Evolutionary conservation across 2,888 invertebrate species (phyloP), one percentile per base, ranked within the genome.

Genomic region (Halictus ligatus): DNA sequence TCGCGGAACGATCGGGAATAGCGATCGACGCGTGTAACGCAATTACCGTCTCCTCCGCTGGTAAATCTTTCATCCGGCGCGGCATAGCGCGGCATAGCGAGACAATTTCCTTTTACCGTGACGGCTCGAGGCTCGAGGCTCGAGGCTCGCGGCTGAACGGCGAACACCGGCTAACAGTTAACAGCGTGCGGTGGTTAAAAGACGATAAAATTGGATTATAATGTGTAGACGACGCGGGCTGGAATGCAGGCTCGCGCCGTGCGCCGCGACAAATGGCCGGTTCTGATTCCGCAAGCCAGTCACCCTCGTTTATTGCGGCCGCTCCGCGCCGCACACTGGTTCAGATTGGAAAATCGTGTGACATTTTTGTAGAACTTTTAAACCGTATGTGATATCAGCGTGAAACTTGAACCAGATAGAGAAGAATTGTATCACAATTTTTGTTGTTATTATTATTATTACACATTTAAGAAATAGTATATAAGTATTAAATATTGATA

Each of bases 171-270:
- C 43, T 35, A 50, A 21, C 50, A 50, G 50, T 10, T 58, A 58
- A 3, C 58, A n/a, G n/a, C 58, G n/a, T 29, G 40, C 75, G 83
- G 75, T 86, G 80, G 84, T 91, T 87, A 87, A 89, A 79, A 78
- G 81, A 81, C 83, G 79, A 90, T 89, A 88, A 88, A 89, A 90
- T 90, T 76, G 80, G 90, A 90, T 89, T 87, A 90, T 89, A 87
- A 89, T 89, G 80, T 78, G n/a, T 25, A 72, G 77, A 35, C 76
- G 77, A 35, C 76, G 75, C 46, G 81, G 10, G 64, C 64, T 29
- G 64, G 64, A 64, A 64, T 29, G 29, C 29, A 15, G 29, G 29
- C 29, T 64, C 29, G 64, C 64, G 29, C 58, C 71, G 64, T 74
- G 86, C 76, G 75, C 64, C 85, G 79, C 89, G 88, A 85, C 88